Evolutionary conservation across 1,140 invertebrate genomes (phyloP), one percentile per base, ranked within the genome.

Genomic region (Aphis gossypii): DNA sequence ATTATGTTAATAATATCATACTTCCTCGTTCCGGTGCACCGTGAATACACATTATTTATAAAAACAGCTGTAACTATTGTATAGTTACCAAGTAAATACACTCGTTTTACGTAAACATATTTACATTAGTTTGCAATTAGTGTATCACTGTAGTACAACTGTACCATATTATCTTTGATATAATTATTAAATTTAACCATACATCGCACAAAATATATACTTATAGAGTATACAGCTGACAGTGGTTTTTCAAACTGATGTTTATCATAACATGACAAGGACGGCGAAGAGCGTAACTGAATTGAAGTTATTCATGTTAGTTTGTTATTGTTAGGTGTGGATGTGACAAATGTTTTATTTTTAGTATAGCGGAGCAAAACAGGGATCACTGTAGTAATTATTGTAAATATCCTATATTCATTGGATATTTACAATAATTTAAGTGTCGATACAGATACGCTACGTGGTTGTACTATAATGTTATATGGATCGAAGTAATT

Each of bases 21-120:
- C 54, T 90, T 90, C 89, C 38, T 68, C 54, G 89, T 90, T 90
- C 56, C 38, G 88, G 88, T 60, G 87, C 30, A 46, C 48, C 14
- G 14, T 14, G 48, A 51, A 51, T 51, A 20, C 48, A 20, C 14
- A 18, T 51, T 14, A 51, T 7, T 44, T 86, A 35, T 35, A 11
- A 44, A 41, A 25, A 21, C 83, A 84, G 9, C 38, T 0, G 7
- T 4, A n/a, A 14, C 30, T 18, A n/a, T 68, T 68, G 30, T 76
- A 6, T 76, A 14, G 14, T 14, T n/a, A 20, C 14, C n/a, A 76
- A n/a, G 30, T 5, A 76, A 76, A 76, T 76, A 35, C n/a, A 18
- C 60, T 76, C 30, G 60, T 68, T n/a, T 8, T 60, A 11, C 2
- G 56, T 30, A 30, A 2, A 9, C 25, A 60, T 14, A 60, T 60